Conservation (phyloP, 1,140 invertebrate genomes). For the Calephelis nemesis region DNA sequence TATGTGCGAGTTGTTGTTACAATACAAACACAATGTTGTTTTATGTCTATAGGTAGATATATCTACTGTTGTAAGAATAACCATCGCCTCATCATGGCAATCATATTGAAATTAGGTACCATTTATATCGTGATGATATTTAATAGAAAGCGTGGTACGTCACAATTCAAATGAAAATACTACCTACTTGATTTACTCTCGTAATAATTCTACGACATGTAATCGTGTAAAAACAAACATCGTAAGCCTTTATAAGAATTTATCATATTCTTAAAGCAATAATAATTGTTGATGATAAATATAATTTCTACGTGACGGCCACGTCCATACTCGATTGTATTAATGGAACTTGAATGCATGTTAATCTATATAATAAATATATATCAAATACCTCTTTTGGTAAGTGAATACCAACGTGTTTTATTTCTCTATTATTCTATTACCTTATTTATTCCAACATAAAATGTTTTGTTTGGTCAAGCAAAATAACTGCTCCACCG, state of each 20-base stretch:
- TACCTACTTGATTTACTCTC: background rate
- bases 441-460: too few relatives aligned
- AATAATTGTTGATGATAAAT: slow-evolving; percentile 26
- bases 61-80: background rate
- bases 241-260: slow-evolving; percentile 12
- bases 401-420: slow-evolving; percentile 54
- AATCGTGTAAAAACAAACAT: background rate
- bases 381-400: slow-evolving; percentile 76
- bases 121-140: slow-evolving; percentile 45
- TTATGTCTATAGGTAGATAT: background rate
- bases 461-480: too few relatives aligned
- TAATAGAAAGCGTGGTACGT: slow-evolving; percentile 46
- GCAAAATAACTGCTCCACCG: too few relatives aligned
- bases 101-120: background rate
- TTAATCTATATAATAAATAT: slow-evolving; percentile 72
- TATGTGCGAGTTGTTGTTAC: too few relatives aligned
- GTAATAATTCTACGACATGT: background rate
- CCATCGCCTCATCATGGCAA: background rate
- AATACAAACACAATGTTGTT: background rate
- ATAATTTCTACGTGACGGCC: slow-evolving; percentile 43
- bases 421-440: slow-evolving; percentile 30
- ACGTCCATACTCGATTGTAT: slow-evolving; percentile 59
- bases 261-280: slow-evolving; percentile 27
- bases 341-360: slow-evolving; percentile 77
- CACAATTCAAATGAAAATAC: slow-evolving; percentile 23